phyloP scores from a whole-genome alignment of 2,113 vertebrate genomes.

The Fregetta grallaria region DNA sequence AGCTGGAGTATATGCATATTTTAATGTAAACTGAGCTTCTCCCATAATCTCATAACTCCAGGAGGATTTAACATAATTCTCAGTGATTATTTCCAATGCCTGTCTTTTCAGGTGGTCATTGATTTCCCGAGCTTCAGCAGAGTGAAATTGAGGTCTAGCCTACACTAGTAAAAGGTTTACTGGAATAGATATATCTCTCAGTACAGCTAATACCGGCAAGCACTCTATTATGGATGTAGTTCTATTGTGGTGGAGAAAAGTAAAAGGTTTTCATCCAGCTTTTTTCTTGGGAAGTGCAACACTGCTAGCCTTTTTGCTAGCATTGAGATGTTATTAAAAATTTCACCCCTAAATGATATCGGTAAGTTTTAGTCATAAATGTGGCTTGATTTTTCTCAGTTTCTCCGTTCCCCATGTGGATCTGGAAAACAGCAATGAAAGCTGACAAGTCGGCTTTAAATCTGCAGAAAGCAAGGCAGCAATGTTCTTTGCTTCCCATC shows the following conservation, averaged over 20 bases:
- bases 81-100: slow-evolving; percentile 60
- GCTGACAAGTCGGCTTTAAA: background rate
- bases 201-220: slow-evolving; percentile 26
- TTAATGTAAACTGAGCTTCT: slow-evolving; percentile 23
- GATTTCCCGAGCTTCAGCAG: slow-evolving; percentile 59
- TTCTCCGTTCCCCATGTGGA: background rate
- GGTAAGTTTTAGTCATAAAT: slow-evolving; percentile 1
- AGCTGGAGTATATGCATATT: slow-evolving; percentile 25
- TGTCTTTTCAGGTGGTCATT: slow-evolving; percentile 64
- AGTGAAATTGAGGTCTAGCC: slow-evolving; percentile 61
- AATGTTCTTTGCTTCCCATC: background rate
- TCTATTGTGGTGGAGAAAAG: background rate
- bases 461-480: background rate
- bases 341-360: background rate
- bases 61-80: slow-evolving; percentile 58
- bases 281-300: background rate
- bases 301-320: background rate
- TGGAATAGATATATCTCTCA: slow-evolving; percentile 53
- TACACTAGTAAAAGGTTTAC: slow-evolving; percentile 60
- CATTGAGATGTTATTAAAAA: slow-evolving; percentile 14
- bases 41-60: slow-evolving; percentile 56
- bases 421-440: background rate
- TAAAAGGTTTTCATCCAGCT: background rate
- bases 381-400: slow-evolving; percentile 6
- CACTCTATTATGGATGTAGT: slow-evolving; percentile 27